Conservation (phyloP, 2,888 invertebrate genomes). For the Andrena flavipes region DNA sequence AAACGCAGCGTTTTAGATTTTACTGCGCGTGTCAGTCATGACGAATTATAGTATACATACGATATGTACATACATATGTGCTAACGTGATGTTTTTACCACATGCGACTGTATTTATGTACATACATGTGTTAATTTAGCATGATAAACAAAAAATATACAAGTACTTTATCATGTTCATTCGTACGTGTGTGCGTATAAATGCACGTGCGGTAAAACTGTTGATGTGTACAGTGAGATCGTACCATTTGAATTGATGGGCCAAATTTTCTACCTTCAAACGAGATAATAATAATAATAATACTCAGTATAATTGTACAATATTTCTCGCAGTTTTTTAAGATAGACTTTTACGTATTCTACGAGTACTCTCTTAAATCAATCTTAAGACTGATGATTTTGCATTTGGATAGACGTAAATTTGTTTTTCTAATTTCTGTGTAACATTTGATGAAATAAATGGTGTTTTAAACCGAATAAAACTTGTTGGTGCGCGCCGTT, state of each 20-base stretch:
- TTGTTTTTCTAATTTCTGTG: too few relatives aligned
- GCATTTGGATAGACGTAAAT: too few relatives aligned
- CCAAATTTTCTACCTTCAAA: neutral
- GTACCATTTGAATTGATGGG: too few relatives aligned
- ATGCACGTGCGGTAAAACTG: neutral
- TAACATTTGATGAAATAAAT: neutral
- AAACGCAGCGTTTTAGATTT: slow-evolving; percentile 62
- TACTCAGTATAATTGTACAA: neutral
- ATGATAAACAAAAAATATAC: too few relatives aligned
- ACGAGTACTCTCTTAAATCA: too few relatives aligned
- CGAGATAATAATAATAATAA: neutral
- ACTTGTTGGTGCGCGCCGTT: too few relatives aligned
- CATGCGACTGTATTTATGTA: too few relatives aligned
- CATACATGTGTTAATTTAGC: too few relatives aligned
- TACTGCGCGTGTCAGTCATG: slow-evolving; percentile 53
- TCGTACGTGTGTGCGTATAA: neutral
- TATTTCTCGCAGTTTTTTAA: neutral
- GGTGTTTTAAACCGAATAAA: neutral
- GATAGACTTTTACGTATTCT: neutral
- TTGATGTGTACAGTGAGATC: too few relatives aligned
- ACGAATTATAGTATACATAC: slow-evolving; percentile 69
- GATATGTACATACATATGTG: neutral
- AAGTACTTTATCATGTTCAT: too few relatives aligned
- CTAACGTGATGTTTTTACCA: too few relatives aligned
- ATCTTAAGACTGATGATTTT: too few relatives aligned